Evolutionary conservation across 2,888 invertebrate species (phyloP), one percentile per base, ranked within the genome.

Genomic region (Ormyrus rosae): DNA sequence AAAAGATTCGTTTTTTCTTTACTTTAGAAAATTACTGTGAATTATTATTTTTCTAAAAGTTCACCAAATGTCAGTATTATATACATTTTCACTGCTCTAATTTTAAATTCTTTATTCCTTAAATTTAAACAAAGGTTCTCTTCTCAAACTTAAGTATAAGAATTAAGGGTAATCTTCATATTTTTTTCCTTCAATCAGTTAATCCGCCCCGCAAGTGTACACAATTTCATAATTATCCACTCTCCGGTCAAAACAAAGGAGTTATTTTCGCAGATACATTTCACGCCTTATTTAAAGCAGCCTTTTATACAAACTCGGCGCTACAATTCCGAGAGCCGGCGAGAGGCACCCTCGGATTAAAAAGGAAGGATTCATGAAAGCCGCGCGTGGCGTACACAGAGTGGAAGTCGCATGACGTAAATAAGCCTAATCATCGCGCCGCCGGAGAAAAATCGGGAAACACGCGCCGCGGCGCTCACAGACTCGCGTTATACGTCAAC

Each of bases 331-430:
- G 4, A 34, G 34, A 34, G 34, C 5, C 6, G 51, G 34, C 19
- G 7, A 9, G 55, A 63, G 48, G 34, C n/a, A 6, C 55, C n/a
- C 50, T 10, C n/a, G n/a, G 60, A 75, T 80, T 80, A 80, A 80
- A 75, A 67, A 74, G 69, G 58, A 74, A 79, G 63, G 65, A 74
- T 74, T 74, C 65, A 58, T 78, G 51, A 60, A 50, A 50, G 19
- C 19, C 53, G 51, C 34, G 45, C 46, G 19, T 2, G 10, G 3
- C 19, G 34, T 1, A 55, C 5, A 13, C 5, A 53, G 53, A 63
- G 61, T 50, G 19, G 11, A 70, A 53, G 50, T 73, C 55, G 64
- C 53, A 68, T 61, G 13, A 69, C 46, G 19, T 7, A 53, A 48
- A 48, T 50, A 51, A 53, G 61, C 34, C 60, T 53, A 56, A 53